A percentile compares a stretch with the other conserved stretches of the same genome.
Evolutionary conservation across 2,888 invertebrate species (phyloP).

Genomic region (Drosophila maculinotata): DNA sequence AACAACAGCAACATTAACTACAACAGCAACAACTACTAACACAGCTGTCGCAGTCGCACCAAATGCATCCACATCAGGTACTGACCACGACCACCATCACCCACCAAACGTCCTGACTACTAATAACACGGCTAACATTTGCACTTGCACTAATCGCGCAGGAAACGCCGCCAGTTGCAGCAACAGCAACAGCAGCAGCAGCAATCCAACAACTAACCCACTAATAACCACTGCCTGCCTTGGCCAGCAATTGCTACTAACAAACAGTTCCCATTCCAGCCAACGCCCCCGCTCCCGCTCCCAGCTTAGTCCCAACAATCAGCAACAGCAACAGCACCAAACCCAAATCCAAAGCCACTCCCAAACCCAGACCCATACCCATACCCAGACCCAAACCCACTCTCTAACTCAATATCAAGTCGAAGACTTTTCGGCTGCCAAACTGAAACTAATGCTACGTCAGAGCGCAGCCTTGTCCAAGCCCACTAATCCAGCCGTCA

Average conservation of each 20-base stretch:
- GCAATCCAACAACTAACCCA: slow-evolving; percentile 57
- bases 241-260: slow-evolving; percentile 44
- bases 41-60: slow-evolving; percentile 11
- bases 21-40: slow-evolving; percentile 44
- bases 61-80: slow-evolving; percentile 26
- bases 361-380: slow-evolving; percentile 17
- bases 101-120: slow-evolving; percentile 30
- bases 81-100: slow-evolving; percentile 19
- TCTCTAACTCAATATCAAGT: slow-evolving; percentile 27
- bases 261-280: slow-evolving; percentile 33
- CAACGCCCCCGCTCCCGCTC: slow-evolving; percentile 26
- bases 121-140: slow-evolving; percentile 68
- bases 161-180: slow-evolving; percentile 56
- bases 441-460: slow-evolving; percentile 68
- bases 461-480: slow-evolving; percentile 47
- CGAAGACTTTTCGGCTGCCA: slow-evolving; percentile 67
- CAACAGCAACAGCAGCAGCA: slow-evolving; percentile 35
- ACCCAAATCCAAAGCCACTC: slow-evolving; percentile 10
- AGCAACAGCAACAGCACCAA: slow-evolving; percentile 12
- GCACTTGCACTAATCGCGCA: slow-evolving; percentile 75
- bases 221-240: slow-evolving; percentile 66
- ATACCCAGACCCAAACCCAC: slow-evolving; percentile 27
- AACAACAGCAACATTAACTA: slow-evolving; percentile 38
- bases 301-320: slow-evolving; percentile 43
- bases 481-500: slow-evolving; percentile 74